Evolutionary conservation across 2,888 invertebrate genomes (phyloP), one percentile per base, ranked within the genome.

Genomic region (Rotaria magnacalcarata): DNA sequence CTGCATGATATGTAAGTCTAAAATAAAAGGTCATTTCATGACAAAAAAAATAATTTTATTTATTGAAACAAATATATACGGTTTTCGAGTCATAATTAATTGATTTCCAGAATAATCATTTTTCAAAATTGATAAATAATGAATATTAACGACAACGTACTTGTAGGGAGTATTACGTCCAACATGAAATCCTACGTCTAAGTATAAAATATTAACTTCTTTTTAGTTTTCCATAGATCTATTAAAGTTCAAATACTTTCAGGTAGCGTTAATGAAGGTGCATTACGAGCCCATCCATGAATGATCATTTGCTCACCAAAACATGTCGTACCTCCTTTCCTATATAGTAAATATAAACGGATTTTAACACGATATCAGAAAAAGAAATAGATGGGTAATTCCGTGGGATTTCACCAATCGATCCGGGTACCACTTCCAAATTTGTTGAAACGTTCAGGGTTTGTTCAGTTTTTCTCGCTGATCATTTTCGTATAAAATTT

Each of bases 71-170:
- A 67, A 47, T 88, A 92, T 93, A 93, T 92, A 94, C 93, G 93
- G 93, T 89, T 92, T 91, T 89, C 93, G 93, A 0, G 96, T 95
- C 89, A 95, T 95, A 88, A 94, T 93, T 84, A 96, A 92, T 89
- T 94, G 93, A 52, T 96, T 93, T 16, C 96, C 96, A 0, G 96
- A 96, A 89, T 94, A 93, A 90, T 96, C 96, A 0, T 94, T 85
- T 21, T 87, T 56, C 6, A 87, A 85, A 52, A 80, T 84, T 7
- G 27, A 52, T 80, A 74, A 27, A 85, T 96, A 96, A 90, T 96
- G 96, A 0, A 98, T 95, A 92, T 98, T 98, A 60, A 99, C 92
- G 0, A 97, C 96, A 86, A 98, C 92, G 90, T 96, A 96, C 89
- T 95, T 94, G 88, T 96, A 95, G 21, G 93, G 93, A 0, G 96